Evolutionary conservation across 2,888 invertebrate species (phyloP).

Genomic region (Ophion ellenae): DNA sequence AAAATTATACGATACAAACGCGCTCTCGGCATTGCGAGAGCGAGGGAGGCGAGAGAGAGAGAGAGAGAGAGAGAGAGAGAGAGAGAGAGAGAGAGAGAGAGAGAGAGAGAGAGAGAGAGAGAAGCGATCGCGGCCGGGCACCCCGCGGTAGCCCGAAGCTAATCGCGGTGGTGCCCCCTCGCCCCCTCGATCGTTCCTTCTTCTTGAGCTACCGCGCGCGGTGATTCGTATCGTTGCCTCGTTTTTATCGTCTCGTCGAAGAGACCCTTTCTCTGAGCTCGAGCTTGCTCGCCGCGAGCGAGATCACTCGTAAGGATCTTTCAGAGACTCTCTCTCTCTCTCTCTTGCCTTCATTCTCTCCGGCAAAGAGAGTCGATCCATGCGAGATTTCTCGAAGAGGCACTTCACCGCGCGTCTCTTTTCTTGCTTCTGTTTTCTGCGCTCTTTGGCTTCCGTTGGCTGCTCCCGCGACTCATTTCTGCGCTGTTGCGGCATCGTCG

Average conservation of each 20-base stretch:
- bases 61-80: constrained; percentile 45
- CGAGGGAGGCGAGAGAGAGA: not conserved
- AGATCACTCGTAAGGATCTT: constrained; percentile 64
- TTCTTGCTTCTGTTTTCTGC: constrained; percentile 59
- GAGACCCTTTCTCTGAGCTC: constrained; percentile 53
- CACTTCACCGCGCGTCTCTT: constrained; percentile 35
- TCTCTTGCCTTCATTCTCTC: constrained; percentile 39
- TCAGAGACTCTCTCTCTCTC: constrained; percentile 36
- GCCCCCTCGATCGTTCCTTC: not conserved
- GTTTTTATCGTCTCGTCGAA: constrained; percentile 73
- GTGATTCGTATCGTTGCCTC: constrained; percentile 78
- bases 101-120: constrained; percentile 51
- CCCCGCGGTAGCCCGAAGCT: constrained; percentile 77
- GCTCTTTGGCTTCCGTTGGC: constrained; percentile 43
- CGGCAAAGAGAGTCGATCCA: constrained; percentile 55
- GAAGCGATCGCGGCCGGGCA: constrained; percentile 48
- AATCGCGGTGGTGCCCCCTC: constrained; percentile 70
- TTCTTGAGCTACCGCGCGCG: constrained; percentile 67
- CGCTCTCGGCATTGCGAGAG: constrained; percentile 43
- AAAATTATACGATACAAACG: constrained; percentile 77
- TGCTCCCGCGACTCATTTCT: constrained; percentile 43
- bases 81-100: not conserved
- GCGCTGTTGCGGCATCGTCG: constrained; percentile 41
- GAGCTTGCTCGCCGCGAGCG: constrained; percentile 56
- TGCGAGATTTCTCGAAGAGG: constrained; percentile 49